Conservation (phyloP, 1,140 invertebrate genomes). For the Hormaphis cornu region DNA sequence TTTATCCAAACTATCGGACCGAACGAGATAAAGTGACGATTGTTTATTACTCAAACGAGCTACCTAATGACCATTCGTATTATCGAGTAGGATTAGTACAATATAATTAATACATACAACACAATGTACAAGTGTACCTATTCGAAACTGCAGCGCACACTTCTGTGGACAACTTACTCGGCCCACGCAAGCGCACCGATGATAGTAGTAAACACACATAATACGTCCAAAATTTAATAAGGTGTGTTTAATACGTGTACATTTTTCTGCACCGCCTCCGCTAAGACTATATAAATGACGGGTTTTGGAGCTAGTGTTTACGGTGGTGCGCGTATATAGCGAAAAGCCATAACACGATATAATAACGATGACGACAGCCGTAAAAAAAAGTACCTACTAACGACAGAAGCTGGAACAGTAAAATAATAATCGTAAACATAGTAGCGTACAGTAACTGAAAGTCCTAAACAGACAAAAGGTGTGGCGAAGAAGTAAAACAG, state of each 20-base stretch:
- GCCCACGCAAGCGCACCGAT: no score
- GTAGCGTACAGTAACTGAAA: neutral
- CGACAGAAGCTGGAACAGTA: neutral
- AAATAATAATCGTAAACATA: conserved; percentile 21
- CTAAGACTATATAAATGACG: neutral
- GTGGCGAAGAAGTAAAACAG: conserved; percentile 9
- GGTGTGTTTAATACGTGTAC: neutral
- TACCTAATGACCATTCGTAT: no score
- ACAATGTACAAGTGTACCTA: no score
- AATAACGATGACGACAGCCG: conserved; percentile 7
- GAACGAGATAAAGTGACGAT: no score
- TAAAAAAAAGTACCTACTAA: conserved; percentile 18
- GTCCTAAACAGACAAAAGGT: neutral
- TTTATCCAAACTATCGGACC: no score
- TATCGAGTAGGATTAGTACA: no score
- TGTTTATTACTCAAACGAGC: no score
- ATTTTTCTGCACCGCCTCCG: neutral
- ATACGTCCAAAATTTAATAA: no score
- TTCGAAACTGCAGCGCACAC: no score
- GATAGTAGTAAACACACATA: no score
- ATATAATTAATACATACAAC: no score
- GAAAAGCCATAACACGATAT: conserved; percentile 4
- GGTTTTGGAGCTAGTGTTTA: neutral
- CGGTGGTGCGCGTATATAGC: neutral
- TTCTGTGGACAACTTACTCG: no score